phyloP scores from a whole-genome alignment of 2,113 vertebrate species.

The Albula goreensis region DNA sequence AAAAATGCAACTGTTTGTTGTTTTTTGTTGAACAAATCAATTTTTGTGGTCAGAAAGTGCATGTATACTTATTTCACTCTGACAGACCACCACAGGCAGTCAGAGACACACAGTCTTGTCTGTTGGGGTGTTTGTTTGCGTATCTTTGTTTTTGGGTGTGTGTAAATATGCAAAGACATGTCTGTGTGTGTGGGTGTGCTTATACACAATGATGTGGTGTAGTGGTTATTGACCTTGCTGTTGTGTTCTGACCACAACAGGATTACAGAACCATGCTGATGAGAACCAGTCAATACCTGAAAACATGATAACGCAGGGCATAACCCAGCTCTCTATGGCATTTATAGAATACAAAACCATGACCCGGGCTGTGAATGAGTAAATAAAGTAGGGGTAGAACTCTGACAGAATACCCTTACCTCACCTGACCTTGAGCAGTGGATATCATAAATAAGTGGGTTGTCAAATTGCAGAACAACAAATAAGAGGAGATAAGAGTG shows the following conservation, averaged over 20 bases:
- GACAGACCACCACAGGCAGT: neutral
- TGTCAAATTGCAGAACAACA: too few species aligned
- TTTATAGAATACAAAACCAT: neutral
- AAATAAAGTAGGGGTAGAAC: neutral
- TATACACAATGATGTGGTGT: too few species aligned
- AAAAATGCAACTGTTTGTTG: too few species aligned
- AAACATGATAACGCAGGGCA: neutral
- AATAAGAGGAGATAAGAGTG: neutral
- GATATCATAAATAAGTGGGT: too few species aligned
- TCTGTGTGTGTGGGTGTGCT: neutral
- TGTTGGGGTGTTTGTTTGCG: neutral
- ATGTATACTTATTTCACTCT: neutral
- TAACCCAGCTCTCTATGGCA: neutral
- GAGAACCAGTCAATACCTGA: too few species aligned
- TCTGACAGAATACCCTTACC: neutral
- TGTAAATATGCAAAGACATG: neutral
- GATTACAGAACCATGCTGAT: too few species aligned
- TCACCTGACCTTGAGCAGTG: too few species aligned
- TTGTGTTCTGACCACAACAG: too few species aligned
- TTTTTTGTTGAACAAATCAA: neutral
- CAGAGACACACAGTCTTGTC: neutral
- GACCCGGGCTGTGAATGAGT: too few species aligned
- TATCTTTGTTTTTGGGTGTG: neutral
- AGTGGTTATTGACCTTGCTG: too few species aligned
- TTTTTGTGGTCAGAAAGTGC: neutral